Base-by-base conservation (phyloP, 2,888 invertebrate species). In the Liopterus haemorrhoidalis region DNA sequence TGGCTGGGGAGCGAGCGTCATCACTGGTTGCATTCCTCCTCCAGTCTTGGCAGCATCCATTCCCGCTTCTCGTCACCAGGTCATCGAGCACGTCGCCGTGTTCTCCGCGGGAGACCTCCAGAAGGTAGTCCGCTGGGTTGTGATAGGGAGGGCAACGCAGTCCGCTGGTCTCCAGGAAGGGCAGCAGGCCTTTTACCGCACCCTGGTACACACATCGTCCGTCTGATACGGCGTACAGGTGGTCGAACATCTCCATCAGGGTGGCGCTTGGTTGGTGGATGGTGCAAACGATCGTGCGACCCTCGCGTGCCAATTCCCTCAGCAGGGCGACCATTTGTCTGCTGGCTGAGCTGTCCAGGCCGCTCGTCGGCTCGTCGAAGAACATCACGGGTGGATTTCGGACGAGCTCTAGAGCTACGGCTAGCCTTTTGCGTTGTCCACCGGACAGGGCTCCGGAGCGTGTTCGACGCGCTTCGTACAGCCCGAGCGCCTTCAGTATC, bases 301-400 rank as follows among this genome's bases (percentile, higher is more conserved):
- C 93, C 58, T 88, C 86, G 45, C 75, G 67, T 0, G 93, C 89
- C 54, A 95, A 68, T 52, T 83, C 77, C 66, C 87, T 89, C 38
- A 95, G 72, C 48, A 93, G 67, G 48, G 78, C 75, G 42, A 93
- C 72, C 63, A 90, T 81, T 65, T 92, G 89, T 65, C 84, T 87
- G 45, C 90, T 84, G 30, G 87, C 81, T 24, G 85, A 79, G 62
- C 83, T 84, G 65, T 89, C 89, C 55, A 89, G 66, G 25, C 88
- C 88, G 64, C 87, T 91, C 21, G 92, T 94, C 16, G 94, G 94
- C 70, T 95, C 94, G 65, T 95, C 94, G 54, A 95, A 79, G 65
- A 94, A 90, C 80, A 94, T 84, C 36, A 94, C 79, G 1, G 90
- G 85, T 2, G 94, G 94, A 67, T 95, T 91, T 65, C 83, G 89